These are phyloP conservation scores for Acleris laterana DNA, from an alignment of 2,888 invertebrate species.

Conservation along the genomic window DNA sequence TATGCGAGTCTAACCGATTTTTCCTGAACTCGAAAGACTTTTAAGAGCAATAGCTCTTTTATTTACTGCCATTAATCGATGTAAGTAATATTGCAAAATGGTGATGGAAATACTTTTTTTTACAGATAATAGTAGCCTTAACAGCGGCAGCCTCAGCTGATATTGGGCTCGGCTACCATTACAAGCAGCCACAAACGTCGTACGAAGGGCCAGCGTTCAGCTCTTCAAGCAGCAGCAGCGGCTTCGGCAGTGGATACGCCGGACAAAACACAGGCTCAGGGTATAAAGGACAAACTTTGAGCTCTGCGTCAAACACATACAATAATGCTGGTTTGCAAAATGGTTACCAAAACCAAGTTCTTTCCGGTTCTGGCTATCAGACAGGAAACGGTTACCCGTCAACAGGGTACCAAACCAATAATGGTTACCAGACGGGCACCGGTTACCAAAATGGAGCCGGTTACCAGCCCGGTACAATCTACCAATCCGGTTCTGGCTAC, in stretches of 20 bases:
- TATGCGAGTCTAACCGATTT: too few species aligned
- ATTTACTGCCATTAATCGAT: background rate
- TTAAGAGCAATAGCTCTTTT: too few species aligned
- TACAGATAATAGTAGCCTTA: slow-evolving; percentile 62
- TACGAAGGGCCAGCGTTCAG: slow-evolving; percentile 66
- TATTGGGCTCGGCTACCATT: slow-evolving; percentile 68
- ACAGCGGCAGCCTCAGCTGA: slow-evolving; percentile 66
- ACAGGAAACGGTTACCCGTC: background rate
- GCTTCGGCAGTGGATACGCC: slow-evolving; percentile 45
- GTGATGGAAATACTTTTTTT: slow-evolving; percentile 38
- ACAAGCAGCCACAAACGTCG: slow-evolving; percentile 70
- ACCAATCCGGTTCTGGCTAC: slow-evolving; percentile 13
- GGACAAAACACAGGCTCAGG: slow-evolving; percentile 21
- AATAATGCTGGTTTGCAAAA: slow-evolving; percentile 26
- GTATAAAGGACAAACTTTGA: slow-evolving; percentile 24
- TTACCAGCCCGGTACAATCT: slow-evolving; percentile 11
- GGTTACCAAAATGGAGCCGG: background rate
- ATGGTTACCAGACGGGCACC: background rate
- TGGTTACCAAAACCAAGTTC: slow-evolving; percentile 25
- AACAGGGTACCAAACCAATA: background rate
- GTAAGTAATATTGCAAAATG: background rate
- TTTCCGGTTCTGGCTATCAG: slow-evolving; percentile 11
- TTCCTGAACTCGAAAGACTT: too few species aligned
- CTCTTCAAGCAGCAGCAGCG: slow-evolving; percentile 25
- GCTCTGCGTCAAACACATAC: slow-evolving; percentile 24